Evolutionary conservation across 2,113 vertebrate species (phyloP), one percentile per base, ranked within the genome.

Genomic region (Ranitomeya variabilis): DNA sequence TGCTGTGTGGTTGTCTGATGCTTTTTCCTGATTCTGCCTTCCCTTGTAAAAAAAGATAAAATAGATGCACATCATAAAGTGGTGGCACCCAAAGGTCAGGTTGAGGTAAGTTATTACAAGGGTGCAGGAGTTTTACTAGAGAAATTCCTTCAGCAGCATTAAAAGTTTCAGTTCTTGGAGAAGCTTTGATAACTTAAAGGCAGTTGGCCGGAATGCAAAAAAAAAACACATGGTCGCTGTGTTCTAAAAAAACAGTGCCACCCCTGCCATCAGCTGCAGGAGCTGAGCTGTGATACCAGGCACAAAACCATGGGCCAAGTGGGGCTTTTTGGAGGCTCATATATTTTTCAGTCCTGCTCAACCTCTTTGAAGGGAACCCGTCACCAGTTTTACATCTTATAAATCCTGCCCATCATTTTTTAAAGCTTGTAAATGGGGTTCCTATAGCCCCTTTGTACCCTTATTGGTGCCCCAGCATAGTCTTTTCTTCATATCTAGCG

Each of bases 81-180:
- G 37, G 18, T 66, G 31, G 23, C 60, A 21, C 81, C 37, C 37
- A 60, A 2, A 62, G 81, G 60, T 54, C 11, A 51, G 6, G 45
- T 0, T 3, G 18, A 64, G 80, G 79, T 62, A 37, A 55, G 37
- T 76, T 7, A 76, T 76, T 4, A 71, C 31, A 26, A 18, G 77
- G 14, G 12, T 79, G 12, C 54, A 80, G 54, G 19, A 55, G 52
- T 79, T 79, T 79, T 79, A 79, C 76, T 23, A 80, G 77, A 55
- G 21, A 57, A 4, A 57, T 57, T 80, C 51, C 26, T 80, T n/a
- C 19, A 54, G 54, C 18, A 78, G 19, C 13, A 13, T 78, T 54
- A 78, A 78, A 19, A 54, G 11, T 78, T 78, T 78, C 51, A 78
- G 9, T n/a, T n/a, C 21, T 45, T 37, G 5, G 4, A 21, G 18